Percentiles rank a stretch among this genome's conserved stretches.
Evolutionary conservation across 2,888 invertebrate species (phyloP).

Genomic region (Noctua pronuba): DNA sequence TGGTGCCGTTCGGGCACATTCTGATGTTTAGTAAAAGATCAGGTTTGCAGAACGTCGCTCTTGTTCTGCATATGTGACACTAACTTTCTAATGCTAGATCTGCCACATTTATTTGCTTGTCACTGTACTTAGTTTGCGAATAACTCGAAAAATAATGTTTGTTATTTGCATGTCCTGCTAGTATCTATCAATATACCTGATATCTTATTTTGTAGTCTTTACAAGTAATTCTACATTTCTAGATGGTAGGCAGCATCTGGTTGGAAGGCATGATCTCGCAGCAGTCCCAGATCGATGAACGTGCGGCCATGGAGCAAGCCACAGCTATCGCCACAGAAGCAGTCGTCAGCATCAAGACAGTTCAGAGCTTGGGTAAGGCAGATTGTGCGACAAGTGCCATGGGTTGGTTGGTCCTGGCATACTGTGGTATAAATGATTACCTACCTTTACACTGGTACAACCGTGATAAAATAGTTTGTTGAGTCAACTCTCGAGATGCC

Average conservation of each 20-base stretch:
- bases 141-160: background rate
- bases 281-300: slow-evolving; percentile 90
- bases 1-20: background rate
- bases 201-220: background rate
- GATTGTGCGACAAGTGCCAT: background rate
- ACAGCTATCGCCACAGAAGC: slow-evolving; percentile 92
- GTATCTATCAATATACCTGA: background rate
- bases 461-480: background rate
- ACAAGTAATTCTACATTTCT: background rate
- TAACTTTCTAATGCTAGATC: background rate
- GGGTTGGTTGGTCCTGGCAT: background rate
- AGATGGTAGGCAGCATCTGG: slow-evolving; percentile 91
- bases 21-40: background rate
- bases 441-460: background rate
- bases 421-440: background rate
- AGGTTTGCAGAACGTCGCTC: no score
- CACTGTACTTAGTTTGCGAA: background rate
- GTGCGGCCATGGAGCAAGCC: slow-evolving; percentile 91
- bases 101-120: background rate
- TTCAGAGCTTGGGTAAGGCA: slow-evolving; percentile 90
- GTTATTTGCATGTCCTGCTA: background rate
- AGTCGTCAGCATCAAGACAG: slow-evolving; percentile 92
- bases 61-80: no score
- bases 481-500: background rate
- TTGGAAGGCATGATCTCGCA: slow-evolving; percentile 91